These are phyloP conservation scores for Falco novaeseelandiae DNA, from an alignment of 2,797 vertebrate species.

Conservation along the genomic window DNA sequence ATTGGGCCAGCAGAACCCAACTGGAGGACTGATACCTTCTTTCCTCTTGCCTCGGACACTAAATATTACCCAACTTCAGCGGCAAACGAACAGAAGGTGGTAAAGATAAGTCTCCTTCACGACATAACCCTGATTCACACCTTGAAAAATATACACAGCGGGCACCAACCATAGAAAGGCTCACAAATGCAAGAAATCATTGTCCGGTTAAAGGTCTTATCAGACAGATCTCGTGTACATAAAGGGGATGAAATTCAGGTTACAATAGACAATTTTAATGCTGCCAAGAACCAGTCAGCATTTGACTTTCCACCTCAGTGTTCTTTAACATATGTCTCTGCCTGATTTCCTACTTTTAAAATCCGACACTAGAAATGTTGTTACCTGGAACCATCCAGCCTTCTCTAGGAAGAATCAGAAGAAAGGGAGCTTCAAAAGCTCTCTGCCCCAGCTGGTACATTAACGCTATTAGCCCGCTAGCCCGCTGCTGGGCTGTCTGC, in stretches of 20 bases:
- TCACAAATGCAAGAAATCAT: background rate
- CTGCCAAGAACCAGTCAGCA: accelerated
- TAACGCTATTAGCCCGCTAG: accelerated
- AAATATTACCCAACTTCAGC: background rate
- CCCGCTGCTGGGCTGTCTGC: background rate
- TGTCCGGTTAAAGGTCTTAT: background rate
- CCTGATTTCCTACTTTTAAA: background rate
- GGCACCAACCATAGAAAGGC: background rate
- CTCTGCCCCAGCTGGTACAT: background rate
- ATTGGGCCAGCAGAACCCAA: background rate
- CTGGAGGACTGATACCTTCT: background rate
- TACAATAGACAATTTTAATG: background rate
- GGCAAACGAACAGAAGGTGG: background rate
- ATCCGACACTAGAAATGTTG: accelerated
- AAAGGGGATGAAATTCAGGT: background rate
- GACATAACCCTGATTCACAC: background rate
- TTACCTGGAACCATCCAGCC: background rate
- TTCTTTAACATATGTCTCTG: background rate
- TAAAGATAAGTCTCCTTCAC: background rate
- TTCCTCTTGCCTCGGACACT: background rate
- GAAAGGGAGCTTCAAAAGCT: background rate
- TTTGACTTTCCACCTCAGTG: background rate
- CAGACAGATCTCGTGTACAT: accelerated
- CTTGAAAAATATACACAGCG: accelerated
- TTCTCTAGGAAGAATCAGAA: accelerated